Conservation (phyloP, 2,888 invertebrate genomes). For the Prenolepis imparis region DNA sequence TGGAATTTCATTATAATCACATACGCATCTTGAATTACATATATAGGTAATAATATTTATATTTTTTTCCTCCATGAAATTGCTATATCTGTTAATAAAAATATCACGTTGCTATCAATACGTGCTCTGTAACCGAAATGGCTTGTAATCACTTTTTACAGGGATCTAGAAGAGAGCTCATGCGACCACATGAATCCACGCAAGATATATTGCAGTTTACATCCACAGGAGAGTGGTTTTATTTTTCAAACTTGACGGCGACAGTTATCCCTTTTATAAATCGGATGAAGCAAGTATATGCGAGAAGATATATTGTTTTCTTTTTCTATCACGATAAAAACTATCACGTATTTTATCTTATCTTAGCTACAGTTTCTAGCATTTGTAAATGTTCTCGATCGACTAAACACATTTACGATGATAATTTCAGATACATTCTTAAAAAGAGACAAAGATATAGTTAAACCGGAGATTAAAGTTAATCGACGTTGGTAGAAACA, state of each 20-base stretch:
- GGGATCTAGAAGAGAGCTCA: neutral
- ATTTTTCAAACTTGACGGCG: constrained; percentile 16
- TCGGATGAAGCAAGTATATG: neutral
- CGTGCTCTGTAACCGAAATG: neutral
- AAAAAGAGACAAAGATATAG: too few relatives aligned
- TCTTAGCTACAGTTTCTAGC: neutral
- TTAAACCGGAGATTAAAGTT: too few relatives aligned
- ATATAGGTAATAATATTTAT: neutral
- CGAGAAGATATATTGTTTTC: neutral
- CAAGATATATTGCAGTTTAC: constrained; percentile 11
- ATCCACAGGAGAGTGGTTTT: neutral
- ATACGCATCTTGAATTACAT: neutral
- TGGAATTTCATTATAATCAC: neutral
- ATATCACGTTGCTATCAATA: neutral
- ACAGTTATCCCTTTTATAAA: constrained; percentile 6
- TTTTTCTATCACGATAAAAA: neutral
- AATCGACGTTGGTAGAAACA: too few relatives aligned
- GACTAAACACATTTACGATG: neutral
- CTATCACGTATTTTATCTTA: neutral
- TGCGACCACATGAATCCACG: neutral
- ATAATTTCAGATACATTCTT: too few relatives aligned
- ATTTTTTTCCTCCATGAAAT: neutral
- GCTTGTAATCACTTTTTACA: neutral
- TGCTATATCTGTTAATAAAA: too few relatives aligned
- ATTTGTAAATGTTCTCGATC: neutral